Conservation (phyloP, 2,797 vertebrate genomes). For the Remorina albescens region DNA sequence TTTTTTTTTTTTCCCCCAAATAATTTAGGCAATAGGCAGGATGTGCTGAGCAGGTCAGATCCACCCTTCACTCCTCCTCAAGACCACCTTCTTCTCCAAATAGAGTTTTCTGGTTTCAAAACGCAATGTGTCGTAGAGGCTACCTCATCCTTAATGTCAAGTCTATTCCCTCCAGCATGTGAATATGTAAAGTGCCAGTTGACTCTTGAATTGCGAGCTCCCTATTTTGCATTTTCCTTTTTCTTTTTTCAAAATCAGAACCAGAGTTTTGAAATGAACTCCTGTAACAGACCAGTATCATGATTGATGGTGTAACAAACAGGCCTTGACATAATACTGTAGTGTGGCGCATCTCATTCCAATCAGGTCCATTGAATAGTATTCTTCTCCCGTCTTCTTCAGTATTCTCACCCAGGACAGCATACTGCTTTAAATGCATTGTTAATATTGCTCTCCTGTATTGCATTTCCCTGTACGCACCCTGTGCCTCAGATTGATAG, state of each 20-base stretch:
- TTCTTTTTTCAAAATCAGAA: background rate
- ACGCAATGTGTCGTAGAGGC: too few species aligned
- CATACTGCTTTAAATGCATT: constrained; percentile 60
- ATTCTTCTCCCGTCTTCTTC: constrained; percentile 42
- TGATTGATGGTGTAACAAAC: constrained; percentile 38
- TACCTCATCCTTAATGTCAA: too few species aligned
- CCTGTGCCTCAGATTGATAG: constrained; percentile 50
- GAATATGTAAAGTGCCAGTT: background rate
- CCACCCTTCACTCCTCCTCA: too few species aligned
- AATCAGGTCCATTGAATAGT: constrained; percentile 16
- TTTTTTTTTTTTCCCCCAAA: too few species aligned
- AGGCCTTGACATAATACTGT: constrained; percentile 15
- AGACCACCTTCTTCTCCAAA: too few species aligned
- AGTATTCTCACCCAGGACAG: constrained; percentile 37
- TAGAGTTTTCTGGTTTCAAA: too few species aligned
- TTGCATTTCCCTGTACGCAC: constrained; percentile 56
- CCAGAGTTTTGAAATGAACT: constrained; percentile 16
- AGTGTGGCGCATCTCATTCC: constrained; percentile 16
- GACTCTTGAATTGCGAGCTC: background rate
- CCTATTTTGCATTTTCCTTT: background rate
- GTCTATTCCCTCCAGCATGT: too few species aligned
- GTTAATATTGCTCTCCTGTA: constrained; percentile 51
- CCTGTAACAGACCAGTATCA: background rate
- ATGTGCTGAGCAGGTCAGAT: too few species aligned
- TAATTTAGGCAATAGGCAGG: too few species aligned